A percentile compares a stretch with the other conserved stretches of the same genome.
These are phyloP conservation scores for Thereva unica DNA, from an alignment of 2,888 invertebrate species.

Conservation along the genomic window DNA sequence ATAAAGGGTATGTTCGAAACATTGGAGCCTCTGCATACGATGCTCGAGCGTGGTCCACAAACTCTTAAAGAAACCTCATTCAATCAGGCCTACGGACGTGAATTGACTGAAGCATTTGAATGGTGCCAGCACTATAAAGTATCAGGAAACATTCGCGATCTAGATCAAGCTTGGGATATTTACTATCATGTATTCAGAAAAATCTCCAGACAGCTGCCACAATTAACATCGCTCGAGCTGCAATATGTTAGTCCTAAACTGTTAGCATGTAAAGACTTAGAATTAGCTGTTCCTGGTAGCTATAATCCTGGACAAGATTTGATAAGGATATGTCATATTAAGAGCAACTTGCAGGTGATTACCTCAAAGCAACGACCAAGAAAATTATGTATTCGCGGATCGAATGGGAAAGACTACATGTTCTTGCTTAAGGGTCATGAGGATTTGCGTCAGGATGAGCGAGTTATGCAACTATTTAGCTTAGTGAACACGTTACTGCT, in stretches of 20 bases:
- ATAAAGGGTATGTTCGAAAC: conserved; percentile 96
- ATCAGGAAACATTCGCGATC: conserved; percentile 83
- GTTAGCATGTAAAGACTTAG: conserved; percentile 85
- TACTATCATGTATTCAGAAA: conserved; percentile 98
- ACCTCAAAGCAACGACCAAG: conserved; percentile 97
- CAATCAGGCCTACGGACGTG: conserved; percentile 92
- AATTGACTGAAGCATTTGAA: conserved; percentile 91
- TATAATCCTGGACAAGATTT: conserved; percentile 91
- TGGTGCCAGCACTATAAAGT: conserved; percentile 92
- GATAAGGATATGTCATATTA: conserved; percentile 86
- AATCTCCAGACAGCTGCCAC: conserved; percentile 93
- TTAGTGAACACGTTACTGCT: conserved; percentile 93
- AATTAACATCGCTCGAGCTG: conserved; percentile 84
- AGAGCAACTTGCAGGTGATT: conserved; percentile 91
- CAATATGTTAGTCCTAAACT: conserved; percentile 96
- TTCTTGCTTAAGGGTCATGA: conserved; percentile 99
- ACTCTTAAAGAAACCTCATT: conserved; percentile 97
- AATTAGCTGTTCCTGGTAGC: conserved; percentile 96
- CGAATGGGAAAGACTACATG: conserved; percentile 97
- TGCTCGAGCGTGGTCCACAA: conserved; percentile 92
- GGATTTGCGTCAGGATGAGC: conserved; percentile 96
- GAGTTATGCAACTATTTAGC: conserved; percentile 98
- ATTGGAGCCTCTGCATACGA: conserved; percentile 89
- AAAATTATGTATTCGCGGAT: conserved; percentile 89
- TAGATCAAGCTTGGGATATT: conserved; percentile 98